These are phyloP conservation scores for Dione vanillae DNA, from an alignment of 2,888 invertebrate genomes.

Conservation along the genomic window DNA sequence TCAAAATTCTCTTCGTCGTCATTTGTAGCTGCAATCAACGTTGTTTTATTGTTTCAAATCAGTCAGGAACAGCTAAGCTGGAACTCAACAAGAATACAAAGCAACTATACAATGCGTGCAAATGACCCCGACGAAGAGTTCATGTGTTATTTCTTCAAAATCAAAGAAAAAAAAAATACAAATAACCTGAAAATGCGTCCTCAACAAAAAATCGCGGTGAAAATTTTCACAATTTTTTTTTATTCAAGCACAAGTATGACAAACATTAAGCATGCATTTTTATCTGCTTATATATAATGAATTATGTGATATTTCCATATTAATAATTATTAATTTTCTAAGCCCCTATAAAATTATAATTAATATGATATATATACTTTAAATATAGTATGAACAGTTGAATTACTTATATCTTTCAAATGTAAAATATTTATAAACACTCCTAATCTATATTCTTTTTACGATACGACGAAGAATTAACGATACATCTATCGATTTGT, in stretches of 20 bases:
- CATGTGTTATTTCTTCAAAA: slow-evolving; percentile 29
- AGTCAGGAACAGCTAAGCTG: slow-evolving; percentile 54
- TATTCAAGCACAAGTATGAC: slow-evolving; percentile 81
- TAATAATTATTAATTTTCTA: slow-evolving; percentile 34
- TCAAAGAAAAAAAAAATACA: background rate
- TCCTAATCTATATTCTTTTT: slow-evolving; percentile 46
- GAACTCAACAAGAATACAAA: slow-evolving; percentile 66
- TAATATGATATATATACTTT: slow-evolving; percentile 57
- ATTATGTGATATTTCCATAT: slow-evolving; percentile 48
- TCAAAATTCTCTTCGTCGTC: slow-evolving; percentile 10
- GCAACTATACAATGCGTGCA: slow-evolving; percentile 77
- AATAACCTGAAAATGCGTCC: slow-evolving; percentile 46
- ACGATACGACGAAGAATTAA: slow-evolving; percentile 52
- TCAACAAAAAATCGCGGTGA: slow-evolving; percentile 49
- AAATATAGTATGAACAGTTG: slow-evolving; percentile 51
- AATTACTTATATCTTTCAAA: slow-evolving; percentile 31
- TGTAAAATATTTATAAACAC: slow-evolving; percentile 45
- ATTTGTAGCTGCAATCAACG: background rate
- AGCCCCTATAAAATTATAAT: slow-evolving; percentile 47
- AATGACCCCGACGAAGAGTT: slow-evolving; percentile 58
- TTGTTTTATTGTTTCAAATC: slow-evolving; percentile 1
- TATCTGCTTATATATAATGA: slow-evolving; percentile 62
- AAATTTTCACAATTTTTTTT: slow-evolving; percentile 62
- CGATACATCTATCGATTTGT: slow-evolving; percentile 56
- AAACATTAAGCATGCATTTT: slow-evolving; percentile 75